Base-by-base conservation (phyloP, 2,113 vertebrate genomes). In the Lycaon pictus region DNA sequence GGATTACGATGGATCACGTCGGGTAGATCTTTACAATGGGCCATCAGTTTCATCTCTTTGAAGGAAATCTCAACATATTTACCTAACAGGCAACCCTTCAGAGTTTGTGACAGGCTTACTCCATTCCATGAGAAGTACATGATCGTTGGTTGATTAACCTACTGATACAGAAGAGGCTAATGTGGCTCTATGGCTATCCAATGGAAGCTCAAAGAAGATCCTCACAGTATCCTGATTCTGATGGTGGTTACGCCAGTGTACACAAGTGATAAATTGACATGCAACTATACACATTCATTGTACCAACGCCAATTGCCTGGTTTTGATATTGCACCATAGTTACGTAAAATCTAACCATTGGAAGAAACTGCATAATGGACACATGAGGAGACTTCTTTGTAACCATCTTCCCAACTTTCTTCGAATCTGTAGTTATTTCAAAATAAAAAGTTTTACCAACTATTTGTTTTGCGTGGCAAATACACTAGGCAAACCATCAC, bases 1-100 rank as follows among this genome's bases (percentile, higher is more conserved):
- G n/a, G 10, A 32, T 56, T 17, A 17, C 55, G 60, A 53, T 77
- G 16, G 51, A 8, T 88, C 29, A 55, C 22, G 77, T 13, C 5
- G 56, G 32, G 37, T 7, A 77, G 9, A 84, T 19, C 12, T 25
- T 92, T 2, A 74, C 32, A 62, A 74, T 25, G 29, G 5, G 63
- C 15, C 53, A 63, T 69, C 62, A 29, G 20, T 91, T 97, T 87
- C 25, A 29, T 65, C 63, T 88, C 43, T 93, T 90, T 43, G 58
- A 77, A 97, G 65, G 27, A 71, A 82, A 86, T 58, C 13, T 83
- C 65, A 87, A 27, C 23, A 48, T 67, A 67, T 43, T n/a, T 27
- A n/a, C 67, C 1, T 22, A 83, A 82, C 29, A 74, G 56, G 51
- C 12, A 82, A 86, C 0, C 3, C 51, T 81, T 23, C 10, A 23